A percentile compares a stretch with the other conserved stretches of the same genome.
These are phyloP conservation scores for Trinectes maculatus DNA, from an alignment of 2,113 vertebrate species.

Conservation along the genomic window DNA sequence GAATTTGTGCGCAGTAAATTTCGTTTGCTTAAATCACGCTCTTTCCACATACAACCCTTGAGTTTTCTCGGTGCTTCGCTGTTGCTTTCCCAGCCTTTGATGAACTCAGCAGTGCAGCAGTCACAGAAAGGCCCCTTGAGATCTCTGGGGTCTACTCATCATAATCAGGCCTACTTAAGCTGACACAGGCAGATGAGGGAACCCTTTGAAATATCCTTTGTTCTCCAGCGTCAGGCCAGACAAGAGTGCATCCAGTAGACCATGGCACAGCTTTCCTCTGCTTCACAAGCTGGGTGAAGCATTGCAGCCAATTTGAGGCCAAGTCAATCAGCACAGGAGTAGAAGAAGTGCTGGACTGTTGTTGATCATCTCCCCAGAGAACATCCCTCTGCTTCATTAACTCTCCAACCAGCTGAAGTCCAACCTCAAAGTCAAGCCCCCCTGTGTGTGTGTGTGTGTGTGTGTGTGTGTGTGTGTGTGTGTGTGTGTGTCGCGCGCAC, in stretches of 20 bases:
- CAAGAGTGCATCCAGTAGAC: conserved; percentile 41
- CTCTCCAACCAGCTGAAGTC: conserved; percentile 45
- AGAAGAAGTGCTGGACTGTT: conserved; percentile 44
- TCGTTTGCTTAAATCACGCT: too few species aligned
- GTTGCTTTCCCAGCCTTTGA: conserved; percentile 33
- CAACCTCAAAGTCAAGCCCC: conserved; percentile 39
- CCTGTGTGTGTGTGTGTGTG: conserved; percentile 22
- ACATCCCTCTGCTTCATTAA: conserved; percentile 56
- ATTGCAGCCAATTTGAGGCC: conserved; percentile 63
- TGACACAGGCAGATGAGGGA: conserved; percentile 61
- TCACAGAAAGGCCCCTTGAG: conserved; percentile 42
- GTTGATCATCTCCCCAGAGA: conserved; percentile 64
- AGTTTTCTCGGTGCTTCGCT: background rate
- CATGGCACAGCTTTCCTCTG: conserved; percentile 24
- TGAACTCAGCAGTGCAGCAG: conserved; percentile 30
- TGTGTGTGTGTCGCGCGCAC: conserved; percentile 24
- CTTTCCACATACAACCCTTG: background rate
- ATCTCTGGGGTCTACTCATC: conserved; percentile 41
- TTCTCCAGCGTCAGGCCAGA: conserved; percentile 51
- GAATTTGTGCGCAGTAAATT: conserved; percentile 1
- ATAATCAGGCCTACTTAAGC: conserved; percentile 48
- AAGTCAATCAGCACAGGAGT: conserved; percentile 65
- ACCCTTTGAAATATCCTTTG: conserved; percentile 73
- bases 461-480: conserved; percentile 14
- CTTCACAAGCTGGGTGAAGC: conserved; percentile 32